phyloP scores from a whole-genome alignment of 2,113 vertebrate species.

The Scopus umbretta region DNA sequence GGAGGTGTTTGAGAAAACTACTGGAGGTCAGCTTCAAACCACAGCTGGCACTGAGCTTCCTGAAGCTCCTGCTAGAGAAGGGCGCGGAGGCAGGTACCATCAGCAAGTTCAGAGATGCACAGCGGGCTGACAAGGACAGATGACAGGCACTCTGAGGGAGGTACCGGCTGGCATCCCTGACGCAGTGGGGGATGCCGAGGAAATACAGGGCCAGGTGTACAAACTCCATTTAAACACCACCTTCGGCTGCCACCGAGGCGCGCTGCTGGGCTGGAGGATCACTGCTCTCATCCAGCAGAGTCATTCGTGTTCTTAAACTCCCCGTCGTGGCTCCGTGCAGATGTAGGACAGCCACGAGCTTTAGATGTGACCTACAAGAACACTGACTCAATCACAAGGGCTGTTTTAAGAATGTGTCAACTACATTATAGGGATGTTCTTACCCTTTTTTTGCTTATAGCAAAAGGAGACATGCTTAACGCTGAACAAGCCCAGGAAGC shows the following conservation, averaged over 20 bases:
- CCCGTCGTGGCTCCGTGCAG: accelerated
- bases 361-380: not conserved
- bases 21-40: not conserved
- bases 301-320: not conserved
- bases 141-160: not conserved
- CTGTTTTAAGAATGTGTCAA: not conserved
- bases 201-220: not conserved
- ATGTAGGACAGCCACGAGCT: accelerated
- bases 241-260: accelerated
- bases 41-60: not conserved
- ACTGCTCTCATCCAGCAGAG: not conserved
- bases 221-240: not conserved
- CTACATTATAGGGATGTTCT: not conserved
- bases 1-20: not conserved
- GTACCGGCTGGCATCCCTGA: no score
- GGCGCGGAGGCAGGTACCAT: not conserved
- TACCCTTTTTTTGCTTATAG: not conserved
- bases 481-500: not conserved
- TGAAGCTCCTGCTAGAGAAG: not conserved
- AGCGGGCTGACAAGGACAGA: not conserved
- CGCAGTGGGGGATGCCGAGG: accelerated
- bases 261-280: not conserved
- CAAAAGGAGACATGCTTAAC: not conserved
- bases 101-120: not conserved
- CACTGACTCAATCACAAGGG: not conserved